Base-by-base conservation (phyloP, 2,888 invertebrate species). In the Cataglyphis albicans region DNA sequence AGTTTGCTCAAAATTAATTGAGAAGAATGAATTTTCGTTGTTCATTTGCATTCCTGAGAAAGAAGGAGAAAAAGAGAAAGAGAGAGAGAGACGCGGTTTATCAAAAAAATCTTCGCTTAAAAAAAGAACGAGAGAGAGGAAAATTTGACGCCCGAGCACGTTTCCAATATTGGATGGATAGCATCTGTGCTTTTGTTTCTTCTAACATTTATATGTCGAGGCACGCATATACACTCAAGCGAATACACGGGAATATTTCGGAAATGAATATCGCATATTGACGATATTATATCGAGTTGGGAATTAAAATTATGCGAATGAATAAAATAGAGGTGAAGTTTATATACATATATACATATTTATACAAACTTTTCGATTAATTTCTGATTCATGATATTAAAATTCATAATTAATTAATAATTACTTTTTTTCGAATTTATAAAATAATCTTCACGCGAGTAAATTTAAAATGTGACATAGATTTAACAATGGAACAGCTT, bases 381-480 rank as follows among this genome's bases (percentile, higher is more conserved):
- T 44, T 32, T 76, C 38, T 38, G 9, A 52, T 25, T 7, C 15
- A 15, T 76, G 21, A 44, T 48, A 44, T 32, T 29, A 32, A 15
- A 15, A 25, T 63, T 44, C 21, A 21, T 21, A 59, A 21, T 4
- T 21, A 18, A 25, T 3, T 38, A 38, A 73, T 38, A 38, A 73
- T n/a, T 18, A 0, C 4, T 18, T 25, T 25, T 25, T 25, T 25
- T 25, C 1, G 0, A 29, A 18, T 32, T 61, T 6, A 44, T 48
- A 75, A 64, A 52, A 21, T 15, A 18, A 65, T 55, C 25, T 35
- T 55, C 25, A 52, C 9, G n/a, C 9, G n/a, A 18, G 3, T 35
- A 74, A 64, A 76, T 76, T 65, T 78, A 48, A 78, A 70, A n/a
- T 57, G 35, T 21, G 59, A 70, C n/a, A 70, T n/a, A 52, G 48